phyloP scores from a whole-genome alignment of 2,797 vertebrate genomes.

The Rhynchonycteris naso region DNA sequence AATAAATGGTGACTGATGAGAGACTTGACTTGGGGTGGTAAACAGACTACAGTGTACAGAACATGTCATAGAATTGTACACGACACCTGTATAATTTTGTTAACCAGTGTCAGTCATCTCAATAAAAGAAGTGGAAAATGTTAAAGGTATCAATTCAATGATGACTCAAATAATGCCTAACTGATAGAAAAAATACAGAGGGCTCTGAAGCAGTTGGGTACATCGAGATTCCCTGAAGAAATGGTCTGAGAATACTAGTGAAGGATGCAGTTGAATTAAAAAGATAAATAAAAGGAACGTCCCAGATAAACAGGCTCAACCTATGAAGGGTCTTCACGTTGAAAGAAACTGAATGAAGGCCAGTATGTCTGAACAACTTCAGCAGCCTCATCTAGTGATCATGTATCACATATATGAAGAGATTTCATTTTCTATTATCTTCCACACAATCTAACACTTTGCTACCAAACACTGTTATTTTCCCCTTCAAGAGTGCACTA shows the following conservation, averaged over 20 bases:
- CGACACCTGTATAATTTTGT: too few relatives aligned
- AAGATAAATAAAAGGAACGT: not conserved
- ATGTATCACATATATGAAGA: not conserved
- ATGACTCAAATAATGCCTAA: not conserved
- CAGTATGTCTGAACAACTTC: not conserved
- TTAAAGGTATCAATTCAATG: not conserved
- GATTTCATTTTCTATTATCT: not conserved
- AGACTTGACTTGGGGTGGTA: too few relatives aligned
- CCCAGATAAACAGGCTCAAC: not conserved
- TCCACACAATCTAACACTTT: not conserved
- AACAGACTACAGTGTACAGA: too few relatives aligned
- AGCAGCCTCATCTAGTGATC: not conserved
- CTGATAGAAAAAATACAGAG: not conserved
- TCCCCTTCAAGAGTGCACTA: not conserved
- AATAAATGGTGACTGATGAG: too few relatives aligned
- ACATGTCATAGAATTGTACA: too few relatives aligned
- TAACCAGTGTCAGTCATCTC: too few relatives aligned
- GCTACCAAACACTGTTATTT: not conserved
- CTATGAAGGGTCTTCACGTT: not conserved
- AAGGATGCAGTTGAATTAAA: not conserved
- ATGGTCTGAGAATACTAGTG: not conserved
- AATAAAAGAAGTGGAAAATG: too few relatives aligned
- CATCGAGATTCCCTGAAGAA: not conserved
- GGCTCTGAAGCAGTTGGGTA: not conserved
- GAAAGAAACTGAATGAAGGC: not conserved